Percentiles rank a stretch among this genome's conserved stretches.
These are phyloP conservation scores for Chorisops tibialis DNA, from an alignment of 2,888 invertebrate genomes.

Conservation along the genomic window DNA sequence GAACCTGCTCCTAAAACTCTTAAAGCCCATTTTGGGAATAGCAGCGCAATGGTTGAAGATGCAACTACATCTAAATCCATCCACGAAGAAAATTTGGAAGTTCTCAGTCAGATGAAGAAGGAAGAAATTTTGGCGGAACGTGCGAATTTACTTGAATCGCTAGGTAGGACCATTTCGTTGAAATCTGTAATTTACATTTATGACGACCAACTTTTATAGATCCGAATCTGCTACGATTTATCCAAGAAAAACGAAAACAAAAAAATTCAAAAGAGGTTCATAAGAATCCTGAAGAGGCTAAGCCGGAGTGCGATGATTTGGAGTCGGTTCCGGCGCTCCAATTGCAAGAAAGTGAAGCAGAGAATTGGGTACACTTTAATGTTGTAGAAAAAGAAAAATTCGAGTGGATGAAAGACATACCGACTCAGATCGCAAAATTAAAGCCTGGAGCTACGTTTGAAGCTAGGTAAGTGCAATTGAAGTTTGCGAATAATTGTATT, in stretches of 20 bases:
- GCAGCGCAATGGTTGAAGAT: slow-evolving; percentile 48
- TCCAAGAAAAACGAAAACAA: slow-evolving; percentile 27
- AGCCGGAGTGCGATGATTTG: slow-evolving; percentile 38
- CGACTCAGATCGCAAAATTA: slow-evolving; percentile 58
- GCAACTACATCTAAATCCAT: slow-evolving; percentile 58
- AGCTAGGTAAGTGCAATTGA: slow-evolving; percentile 63
- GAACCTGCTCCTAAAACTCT: slow-evolving; percentile 24
- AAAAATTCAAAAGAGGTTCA: slow-evolving; percentile 39
- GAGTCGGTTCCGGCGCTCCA: slow-evolving; percentile 56
- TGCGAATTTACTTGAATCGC: slow-evolving; percentile 59
- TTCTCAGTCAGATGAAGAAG: slow-evolving; percentile 65
- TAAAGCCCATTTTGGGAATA: slow-evolving; percentile 30
- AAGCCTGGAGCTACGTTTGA: slow-evolving; percentile 65
- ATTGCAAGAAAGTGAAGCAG: slow-evolving; percentile 59
- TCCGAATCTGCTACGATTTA: slow-evolving; percentile 29
- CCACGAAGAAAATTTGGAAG: slow-evolving; percentile 69
- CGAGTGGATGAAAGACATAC: slow-evolving; percentile 76
- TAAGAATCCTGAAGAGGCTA: neutral
- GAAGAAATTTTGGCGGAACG: slow-evolving; percentile 74
- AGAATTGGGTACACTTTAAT: slow-evolving; percentile 82
- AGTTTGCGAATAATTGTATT: too few species aligned
- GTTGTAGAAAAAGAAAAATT: slow-evolving; percentile 82
- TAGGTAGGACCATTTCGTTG: slow-evolving; percentile 39
- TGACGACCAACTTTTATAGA: slow-evolving; percentile 11
- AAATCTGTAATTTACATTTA: neutral